These are phyloP conservation scores for Deroplatys truncata DNA, from an alignment of 2,888 invertebrate species.

Conservation along the genomic window DNA sequence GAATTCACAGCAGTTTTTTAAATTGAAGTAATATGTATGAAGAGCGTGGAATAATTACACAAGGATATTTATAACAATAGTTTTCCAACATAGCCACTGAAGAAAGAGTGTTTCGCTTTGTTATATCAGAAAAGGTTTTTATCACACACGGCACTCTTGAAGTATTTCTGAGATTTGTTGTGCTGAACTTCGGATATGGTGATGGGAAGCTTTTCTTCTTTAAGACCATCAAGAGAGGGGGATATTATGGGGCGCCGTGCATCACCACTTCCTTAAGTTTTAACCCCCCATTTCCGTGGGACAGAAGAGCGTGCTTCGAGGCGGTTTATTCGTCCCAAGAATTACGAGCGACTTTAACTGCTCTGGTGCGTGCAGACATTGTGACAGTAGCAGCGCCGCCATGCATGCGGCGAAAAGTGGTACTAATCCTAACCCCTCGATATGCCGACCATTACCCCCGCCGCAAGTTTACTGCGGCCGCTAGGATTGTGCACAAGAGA, in stretches of 20 bases:
- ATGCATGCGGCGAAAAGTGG: not conserved
- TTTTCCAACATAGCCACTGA: too few species aligned
- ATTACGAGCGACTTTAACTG: constrained; percentile 11
- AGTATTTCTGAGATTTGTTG: not conserved
- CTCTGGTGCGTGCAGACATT: not conserved
- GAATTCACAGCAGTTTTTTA: too few species aligned
- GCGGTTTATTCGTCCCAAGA: constrained; percentile 12
- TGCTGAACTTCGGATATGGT: not conserved
- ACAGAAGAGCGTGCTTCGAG: not conserved
- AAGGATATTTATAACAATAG: too few species aligned
- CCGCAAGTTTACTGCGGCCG: not conserved
- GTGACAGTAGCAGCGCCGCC: not conserved
- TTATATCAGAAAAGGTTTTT: too few species aligned
- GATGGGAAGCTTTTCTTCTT: not conserved
- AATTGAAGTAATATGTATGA: too few species aligned
- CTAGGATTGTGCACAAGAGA: not conserved
- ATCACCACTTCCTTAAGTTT: constrained; percentile 6
- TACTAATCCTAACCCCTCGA: not conserved
- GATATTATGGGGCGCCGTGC: not conserved
- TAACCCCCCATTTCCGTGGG: constrained; percentile 8
- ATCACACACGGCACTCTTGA: too few species aligned
- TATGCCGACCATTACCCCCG: not conserved
- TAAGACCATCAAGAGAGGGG: not conserved
- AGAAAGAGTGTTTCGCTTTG: too few species aligned
- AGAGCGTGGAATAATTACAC: too few species aligned